Evolutionary conservation across 30 jellyfish, hydroid and myxozoan species (phyloP), one percentile per base, ranked within the genome.

Genomic region (Pseudorhiza aurosa): DNA sequence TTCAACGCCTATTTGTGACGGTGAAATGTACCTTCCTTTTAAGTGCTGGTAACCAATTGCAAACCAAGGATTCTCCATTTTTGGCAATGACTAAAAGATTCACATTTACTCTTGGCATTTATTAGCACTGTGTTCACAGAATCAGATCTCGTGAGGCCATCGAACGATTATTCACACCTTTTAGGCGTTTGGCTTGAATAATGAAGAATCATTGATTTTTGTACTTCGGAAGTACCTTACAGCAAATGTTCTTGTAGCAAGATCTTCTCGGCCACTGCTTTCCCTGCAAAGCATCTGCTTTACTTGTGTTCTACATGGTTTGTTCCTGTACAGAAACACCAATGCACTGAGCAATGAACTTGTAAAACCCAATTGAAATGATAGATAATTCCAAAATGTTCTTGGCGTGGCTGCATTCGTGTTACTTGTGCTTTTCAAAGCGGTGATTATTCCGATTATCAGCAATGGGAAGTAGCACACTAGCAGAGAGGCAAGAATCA

Each of bases 261-360:
- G n/a, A n/a, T n/a, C n/a, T n/a, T n/a, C n/a, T n/a, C n/a, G n/a
- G n/a, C n/a, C n/a, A n/a, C n/a, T n/a, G n/a, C n/a, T n/a, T n/a
- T n/a, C n/a, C n/a, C n/a, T n/a, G n/a, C n/a, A n/a, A n/a, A n/a
- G n/a, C n/a, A n/a, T n/a, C n/a, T n/a, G n/a, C 36, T 0, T 19
- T 35, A 64, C 18, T 28, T 58, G 63, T 8, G 35, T 9, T 18
- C 82, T 28, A 37, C 89, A 62, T 46, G 6, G 63, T 30, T 51
- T 62, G 36, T 77, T 77, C 26, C 89, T 60, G 39, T 77, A 37
- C 21, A 77, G 26, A 65, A 42, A 77, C 28, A 77, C 51, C 36
- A 36, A 64, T 3, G 89, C 89, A 45, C 89, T 77, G 22, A 60
- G 44, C 1, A 77, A 26, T n/a, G 89, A 77, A 74, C 80, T 77